Evolutionary conservation across 2,797 vertebrate genomes (phyloP), one percentile per base, ranked within the genome.

Genomic region (Arctocebus calabarensis): DNA sequence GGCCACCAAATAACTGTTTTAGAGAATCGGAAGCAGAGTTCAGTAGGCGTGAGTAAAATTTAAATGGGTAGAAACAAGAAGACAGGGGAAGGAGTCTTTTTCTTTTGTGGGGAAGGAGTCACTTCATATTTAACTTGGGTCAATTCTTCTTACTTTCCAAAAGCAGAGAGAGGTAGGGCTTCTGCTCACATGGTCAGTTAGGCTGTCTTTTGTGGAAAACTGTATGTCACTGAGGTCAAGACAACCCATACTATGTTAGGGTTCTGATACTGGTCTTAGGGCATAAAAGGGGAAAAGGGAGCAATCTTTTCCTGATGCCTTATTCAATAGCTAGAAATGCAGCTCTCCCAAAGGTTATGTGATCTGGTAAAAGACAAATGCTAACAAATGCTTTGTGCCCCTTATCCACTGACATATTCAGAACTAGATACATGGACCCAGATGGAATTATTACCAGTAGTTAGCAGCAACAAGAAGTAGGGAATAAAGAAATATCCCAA

Each of bases 221-320:
- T 5, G 2, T 29, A 4, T n/a, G 16, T 68, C 3, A 43, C 62
- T 29, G 13, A 52, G 27, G 37, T 82, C 83, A 74, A 75, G 19
- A 68, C 16, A 55, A 61, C 17, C 5, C 20, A 43, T 45, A 40
- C 0, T 10, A 29, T 92, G 37, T n/a, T 43, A 29, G 14, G 57
- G 2, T 20, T 29, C 59, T 81, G 71, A 59, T 11, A 4, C 14
- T 62, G 17, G 52, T 40, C 3, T 0, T 64, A 59, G 27, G 32
- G 37, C 90, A 59, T 0, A 2, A 70, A 0, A 0, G 57, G 37
- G 40, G n/a, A 32, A 61, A 57, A 40, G 0, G 1, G 34, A 52
- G 1, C 19, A 52, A 66, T 4, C 5, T 1, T 52, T 1, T 27
- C 29, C 0, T 1, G 29, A 61, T 27, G 5, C 22, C 11, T 34